Conservation (phyloP, 1,140 invertebrate genomes). For the Spodoptera frugiperda region DNA sequence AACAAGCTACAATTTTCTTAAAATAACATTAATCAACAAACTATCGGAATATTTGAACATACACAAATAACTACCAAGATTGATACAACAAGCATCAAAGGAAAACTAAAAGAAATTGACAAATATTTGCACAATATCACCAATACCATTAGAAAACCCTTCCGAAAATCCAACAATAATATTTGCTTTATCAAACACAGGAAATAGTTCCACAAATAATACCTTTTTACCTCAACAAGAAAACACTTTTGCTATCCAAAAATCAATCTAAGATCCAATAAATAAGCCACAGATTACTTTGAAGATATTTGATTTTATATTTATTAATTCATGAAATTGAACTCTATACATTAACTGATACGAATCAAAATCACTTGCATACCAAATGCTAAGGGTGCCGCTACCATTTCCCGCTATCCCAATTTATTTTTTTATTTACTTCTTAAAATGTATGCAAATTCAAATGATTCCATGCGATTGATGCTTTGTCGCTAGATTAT, state of each 20-base stretch:
- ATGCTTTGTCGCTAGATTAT: constrained; percentile 68
- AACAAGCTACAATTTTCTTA: neutral
- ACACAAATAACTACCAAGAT: neutral
- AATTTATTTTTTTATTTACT: constrained; percentile 77
- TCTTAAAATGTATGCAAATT: constrained; percentile 73
- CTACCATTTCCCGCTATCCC: constrained; percentile 49
- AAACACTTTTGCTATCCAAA: neutral
- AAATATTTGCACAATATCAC: constrained; percentile 28
- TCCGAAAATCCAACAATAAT: neutral
- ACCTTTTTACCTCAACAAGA: constrained; percentile 29
- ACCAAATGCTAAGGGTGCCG: constrained; percentile 22
- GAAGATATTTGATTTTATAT: neutral
- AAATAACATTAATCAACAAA: neutral
- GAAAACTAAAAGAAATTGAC: neutral
- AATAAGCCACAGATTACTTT: constrained; percentile 7
- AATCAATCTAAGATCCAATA: constrained; percentile 23
- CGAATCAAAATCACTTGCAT: constrained; percentile 18
- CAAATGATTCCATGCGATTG: constrained; percentile 70
- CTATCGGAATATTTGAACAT: neutral
- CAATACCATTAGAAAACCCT: constrained; percentile 31
- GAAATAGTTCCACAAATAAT: constrained; percentile 40
- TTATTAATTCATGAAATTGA: neutral
- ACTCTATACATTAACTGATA: constrained; percentile 13
- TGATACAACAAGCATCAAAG: neutral
- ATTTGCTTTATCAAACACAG: constrained; percentile 17